These are phyloP conservation scores for Lagenorhynchus albirostris DNA, from an alignment of 2,113 vertebrate species.

Conservation along the genomic window DNA sequence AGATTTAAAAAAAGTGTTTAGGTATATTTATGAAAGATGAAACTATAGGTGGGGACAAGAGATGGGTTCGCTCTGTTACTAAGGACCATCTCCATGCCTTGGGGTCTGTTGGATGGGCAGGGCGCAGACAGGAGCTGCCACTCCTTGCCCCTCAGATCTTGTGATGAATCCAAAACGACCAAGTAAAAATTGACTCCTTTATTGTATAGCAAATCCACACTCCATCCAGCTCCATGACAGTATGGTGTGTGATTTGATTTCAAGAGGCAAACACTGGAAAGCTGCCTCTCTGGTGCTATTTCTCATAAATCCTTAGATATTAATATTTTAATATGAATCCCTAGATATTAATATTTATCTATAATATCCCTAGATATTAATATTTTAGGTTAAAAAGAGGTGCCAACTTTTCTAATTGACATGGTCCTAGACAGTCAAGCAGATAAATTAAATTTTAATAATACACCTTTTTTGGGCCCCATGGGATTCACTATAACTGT, in stretches of 20 bases:
- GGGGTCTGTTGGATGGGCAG: neutral
- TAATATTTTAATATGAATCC: neutral
- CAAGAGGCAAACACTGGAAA: neutral
- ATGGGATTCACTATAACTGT: neutral
- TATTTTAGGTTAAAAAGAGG: neutral
- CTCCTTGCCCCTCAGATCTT: neutral
- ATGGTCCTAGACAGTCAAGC: neutral
- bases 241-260: neutral
- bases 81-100: neutral
- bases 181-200: neutral
- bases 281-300: neutral
- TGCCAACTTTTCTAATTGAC: neutral
- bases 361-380: neutral
- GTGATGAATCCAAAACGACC: neutral
- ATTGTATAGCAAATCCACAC: neutral
- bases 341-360: neutral
- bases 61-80: neutral
- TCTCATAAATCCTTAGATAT: neutral
- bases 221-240: neutral
- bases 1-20: neutral
- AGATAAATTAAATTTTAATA: neutral
- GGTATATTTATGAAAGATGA: neutral
- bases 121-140: neutral
- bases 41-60: neutral
- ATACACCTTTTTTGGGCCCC: neutral